A percentile compares a stretch with the other conserved stretches of the same genome.
Conservation (phyloP, 2,113 vertebrate genomes). For the Sigmodon hispidus region DNA sequence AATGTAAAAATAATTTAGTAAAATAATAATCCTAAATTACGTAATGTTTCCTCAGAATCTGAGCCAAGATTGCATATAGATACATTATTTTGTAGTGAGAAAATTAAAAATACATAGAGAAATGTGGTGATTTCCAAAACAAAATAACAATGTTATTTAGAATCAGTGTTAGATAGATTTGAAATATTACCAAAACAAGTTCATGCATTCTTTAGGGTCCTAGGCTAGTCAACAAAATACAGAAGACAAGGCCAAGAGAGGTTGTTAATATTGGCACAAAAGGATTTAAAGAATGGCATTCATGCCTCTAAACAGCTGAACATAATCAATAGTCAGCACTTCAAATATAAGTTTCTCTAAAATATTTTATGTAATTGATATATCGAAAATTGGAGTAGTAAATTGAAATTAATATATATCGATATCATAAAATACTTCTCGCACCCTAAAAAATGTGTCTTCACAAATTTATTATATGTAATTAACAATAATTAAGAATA, state of each 20-base stretch:
- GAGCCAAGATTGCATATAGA: background rate
- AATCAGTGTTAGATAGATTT: background rate
- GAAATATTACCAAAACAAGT: background rate
- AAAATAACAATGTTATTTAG: background rate
- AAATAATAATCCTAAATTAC: background rate
- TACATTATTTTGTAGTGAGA: background rate
- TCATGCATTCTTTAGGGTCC: too few species aligned
- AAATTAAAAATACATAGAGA: background rate
- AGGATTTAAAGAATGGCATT: background rate
- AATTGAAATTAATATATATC: background rate
- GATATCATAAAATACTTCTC: too few species aligned
- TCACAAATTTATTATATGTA: background rate
- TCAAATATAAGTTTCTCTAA: background rate
- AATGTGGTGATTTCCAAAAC: background rate
- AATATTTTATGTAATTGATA: background rate
- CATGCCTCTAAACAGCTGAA: background rate
- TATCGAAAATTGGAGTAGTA: background rate
- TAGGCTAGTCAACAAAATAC: background rate
- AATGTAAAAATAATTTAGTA: background rate
- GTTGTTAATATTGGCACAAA: background rate
- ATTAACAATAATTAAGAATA: background rate
- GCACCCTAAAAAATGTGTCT: background rate
- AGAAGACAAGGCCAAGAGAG: rapidly evolving
- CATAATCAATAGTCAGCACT: background rate
- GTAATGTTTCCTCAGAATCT: background rate